Evolutionary conservation across 2,888 invertebrate species (phyloP).

Genomic region (Isoperla grammatica): DNA sequence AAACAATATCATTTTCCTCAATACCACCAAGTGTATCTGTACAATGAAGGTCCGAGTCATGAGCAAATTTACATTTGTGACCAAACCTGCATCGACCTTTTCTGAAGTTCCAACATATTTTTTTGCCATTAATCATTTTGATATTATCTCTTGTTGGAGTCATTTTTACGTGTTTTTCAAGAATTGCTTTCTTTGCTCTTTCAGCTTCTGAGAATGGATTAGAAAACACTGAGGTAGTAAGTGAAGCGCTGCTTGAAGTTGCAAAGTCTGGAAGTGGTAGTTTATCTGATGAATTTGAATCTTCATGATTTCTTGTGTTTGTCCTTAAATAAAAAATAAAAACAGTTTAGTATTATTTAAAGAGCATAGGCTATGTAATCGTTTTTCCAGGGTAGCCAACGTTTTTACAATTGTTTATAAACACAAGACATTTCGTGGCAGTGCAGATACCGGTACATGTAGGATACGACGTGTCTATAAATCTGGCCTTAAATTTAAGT

Average conservation of each 20-base stretch:
- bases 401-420: too few relatives aligned
- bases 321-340: not conserved
- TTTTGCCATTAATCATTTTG: slow-evolving; percentile 78
- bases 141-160: slow-evolving; percentile 64
- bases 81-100: slow-evolving; percentile 88
- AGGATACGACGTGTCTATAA: too few relatives aligned
- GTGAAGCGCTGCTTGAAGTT: slow-evolving; percentile 41
- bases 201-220: slow-evolving; percentile 86
- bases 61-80: slow-evolving; percentile 86
- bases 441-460: too few relatives aligned
- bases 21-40: slow-evolving; percentile 37
- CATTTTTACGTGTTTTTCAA: slow-evolving; percentile 93
- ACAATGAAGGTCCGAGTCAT: slow-evolving; percentile 77
- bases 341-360: not conserved
- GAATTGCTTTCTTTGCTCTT: slow-evolving; percentile 74
- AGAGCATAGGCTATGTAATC: slow-evolving; percentile 35
- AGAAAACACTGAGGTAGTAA: slow-evolving; percentile 72
- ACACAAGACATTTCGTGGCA: too few relatives aligned
- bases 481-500: too few relatives aligned
- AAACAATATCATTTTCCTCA: slow-evolving; percentile 29
- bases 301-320: slow-evolving; percentile 10
- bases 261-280: slow-evolving; percentile 61
- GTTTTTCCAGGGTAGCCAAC: too few relatives aligned
- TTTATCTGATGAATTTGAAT: slow-evolving; percentile 34
- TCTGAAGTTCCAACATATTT: slow-evolving; percentile 89